phyloP scores from a whole-genome alignment of 2,888 invertebrate species.

The Oxyscelio sp. region DNA sequence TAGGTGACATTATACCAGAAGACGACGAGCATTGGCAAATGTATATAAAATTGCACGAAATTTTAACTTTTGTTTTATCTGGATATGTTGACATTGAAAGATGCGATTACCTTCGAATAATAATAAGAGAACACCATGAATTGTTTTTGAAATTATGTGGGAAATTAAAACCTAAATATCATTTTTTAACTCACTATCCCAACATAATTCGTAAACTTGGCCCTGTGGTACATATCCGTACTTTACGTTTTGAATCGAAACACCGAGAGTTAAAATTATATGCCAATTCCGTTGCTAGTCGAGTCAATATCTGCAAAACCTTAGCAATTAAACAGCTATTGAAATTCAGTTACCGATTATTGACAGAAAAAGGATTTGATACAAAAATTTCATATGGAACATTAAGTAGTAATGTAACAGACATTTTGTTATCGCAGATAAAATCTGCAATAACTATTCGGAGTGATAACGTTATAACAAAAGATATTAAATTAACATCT shows the following conservation, averaged over 20 bases:
- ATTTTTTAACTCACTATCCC: conserved; percentile 18
- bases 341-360: too few relatives aligned
- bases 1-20: conserved; percentile 31
- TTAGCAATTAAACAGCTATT: too few relatives aligned
- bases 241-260: conserved; percentile 20
- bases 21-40: conserved; percentile 55
- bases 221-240: conserved; percentile 1
- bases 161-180: conserved; percentile 23
- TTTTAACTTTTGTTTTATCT: background rate
- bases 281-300: conserved; percentile 7
- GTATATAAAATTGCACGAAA: conserved; percentile 49
- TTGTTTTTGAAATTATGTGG: conserved; percentile 25
- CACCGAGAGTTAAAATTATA: conserved; percentile 14
- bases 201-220: conserved; percentile 7
- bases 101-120: conserved; percentile 2
- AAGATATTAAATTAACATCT: too few relatives aligned
- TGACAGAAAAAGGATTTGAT: too few relatives aligned
- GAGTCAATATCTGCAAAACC: background rate
- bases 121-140: conserved; percentile 11
- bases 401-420: too few relatives aligned
- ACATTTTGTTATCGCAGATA: too few relatives aligned
- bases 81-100: background rate
- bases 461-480: too few relatives aligned
- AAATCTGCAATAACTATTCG: too few relatives aligned
- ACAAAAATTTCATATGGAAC: too few relatives aligned